Evolutionary conservation across 2,888 invertebrate genomes (phyloP).

Genomic region (Megamerina dolium): DNA sequence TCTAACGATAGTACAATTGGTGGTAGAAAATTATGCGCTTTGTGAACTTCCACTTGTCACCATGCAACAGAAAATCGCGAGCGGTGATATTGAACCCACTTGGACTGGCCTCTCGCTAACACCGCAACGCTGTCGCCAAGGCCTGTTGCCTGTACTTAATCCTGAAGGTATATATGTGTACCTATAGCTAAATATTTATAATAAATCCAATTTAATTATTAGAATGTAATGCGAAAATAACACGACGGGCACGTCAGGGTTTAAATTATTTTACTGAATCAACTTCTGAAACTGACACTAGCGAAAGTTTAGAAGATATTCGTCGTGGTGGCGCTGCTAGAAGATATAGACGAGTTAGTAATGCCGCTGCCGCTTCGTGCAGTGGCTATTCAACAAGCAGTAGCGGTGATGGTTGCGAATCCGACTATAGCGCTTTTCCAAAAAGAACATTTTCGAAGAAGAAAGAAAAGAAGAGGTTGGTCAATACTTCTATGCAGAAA

Average conservation of each 20-base stretch:
- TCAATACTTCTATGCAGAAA: background rate
- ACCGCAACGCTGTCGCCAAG: constrained; percentile 45
- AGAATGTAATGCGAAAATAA: constrained; percentile 34
- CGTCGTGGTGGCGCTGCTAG: background rate
- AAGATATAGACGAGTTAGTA: constrained; percentile 11
- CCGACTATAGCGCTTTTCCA: constrained; percentile 38
- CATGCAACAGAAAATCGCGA: constrained; percentile 30
- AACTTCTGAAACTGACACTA: constrained; percentile 44
- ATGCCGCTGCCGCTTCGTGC: constrained; percentile 15
- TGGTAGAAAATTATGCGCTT: constrained; percentile 41
- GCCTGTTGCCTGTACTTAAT: constrained; percentile 41
- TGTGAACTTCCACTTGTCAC: constrained; percentile 37
- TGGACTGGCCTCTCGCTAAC: constrained; percentile 45
- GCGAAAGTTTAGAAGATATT: constrained; percentile 20
- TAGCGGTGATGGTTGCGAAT: constrained; percentile 49
- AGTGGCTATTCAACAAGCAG: constrained; percentile 41
- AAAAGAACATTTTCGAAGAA: constrained; percentile 19
- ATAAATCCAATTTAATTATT: background rate
- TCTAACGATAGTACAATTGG: constrained; percentile 48
- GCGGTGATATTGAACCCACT: constrained; percentile 30
- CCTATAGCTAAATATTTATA: background rate
- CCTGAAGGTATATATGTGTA: constrained; percentile 25
- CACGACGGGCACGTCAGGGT: constrained; percentile 25
- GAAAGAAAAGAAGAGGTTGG: constrained; percentile 14
- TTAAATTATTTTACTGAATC: constrained; percentile 32